Evolutionary conservation across 2,113 vertebrate species (phyloP).

Genomic region (Petroica traversi): DNA sequence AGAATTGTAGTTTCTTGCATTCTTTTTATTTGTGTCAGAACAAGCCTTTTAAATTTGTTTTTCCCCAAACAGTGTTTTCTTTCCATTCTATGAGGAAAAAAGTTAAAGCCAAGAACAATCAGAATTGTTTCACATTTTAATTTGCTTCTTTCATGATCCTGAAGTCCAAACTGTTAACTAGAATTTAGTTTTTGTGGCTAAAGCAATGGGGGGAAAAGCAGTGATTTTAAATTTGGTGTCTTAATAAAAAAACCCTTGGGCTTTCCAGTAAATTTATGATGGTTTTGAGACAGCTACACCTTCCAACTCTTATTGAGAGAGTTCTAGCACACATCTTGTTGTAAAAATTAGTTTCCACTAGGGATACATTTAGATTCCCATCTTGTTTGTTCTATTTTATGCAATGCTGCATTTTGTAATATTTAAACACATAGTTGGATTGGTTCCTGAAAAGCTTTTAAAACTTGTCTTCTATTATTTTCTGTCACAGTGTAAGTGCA

Average conservation of each 20-base stretch:
- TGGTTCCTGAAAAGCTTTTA: neutral
- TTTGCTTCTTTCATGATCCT: neutral
- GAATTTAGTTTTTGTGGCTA: neutral
- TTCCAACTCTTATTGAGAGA: neutral
- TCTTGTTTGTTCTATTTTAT: neutral
- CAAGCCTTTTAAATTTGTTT: neutral
- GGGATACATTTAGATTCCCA: neutral
- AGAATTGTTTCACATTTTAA: neutral
- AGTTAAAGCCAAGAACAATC: neutral
- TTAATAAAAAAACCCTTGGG: fast-evolving
- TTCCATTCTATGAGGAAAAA: neutral
- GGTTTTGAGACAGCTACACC: neutral
- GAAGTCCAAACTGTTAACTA: neutral
- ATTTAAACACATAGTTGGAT: neutral
- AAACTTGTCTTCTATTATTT: neutral
- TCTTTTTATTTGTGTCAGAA: neutral
- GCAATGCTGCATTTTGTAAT: neutral
- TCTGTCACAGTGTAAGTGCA: neutral
- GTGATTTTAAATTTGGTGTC: neutral
- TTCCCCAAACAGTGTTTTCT: neutral
- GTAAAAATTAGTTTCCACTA: neutral
- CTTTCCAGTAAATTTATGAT: neutral
- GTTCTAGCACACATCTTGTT: neutral
- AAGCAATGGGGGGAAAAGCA: neutral
- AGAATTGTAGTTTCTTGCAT: neutral